Percentiles rank a stretch among this genome's conserved stretches.
phyloP scores from a whole-genome alignment of 2,888 invertebrate genomes.

The Orchesellides sinensis region DNA sequence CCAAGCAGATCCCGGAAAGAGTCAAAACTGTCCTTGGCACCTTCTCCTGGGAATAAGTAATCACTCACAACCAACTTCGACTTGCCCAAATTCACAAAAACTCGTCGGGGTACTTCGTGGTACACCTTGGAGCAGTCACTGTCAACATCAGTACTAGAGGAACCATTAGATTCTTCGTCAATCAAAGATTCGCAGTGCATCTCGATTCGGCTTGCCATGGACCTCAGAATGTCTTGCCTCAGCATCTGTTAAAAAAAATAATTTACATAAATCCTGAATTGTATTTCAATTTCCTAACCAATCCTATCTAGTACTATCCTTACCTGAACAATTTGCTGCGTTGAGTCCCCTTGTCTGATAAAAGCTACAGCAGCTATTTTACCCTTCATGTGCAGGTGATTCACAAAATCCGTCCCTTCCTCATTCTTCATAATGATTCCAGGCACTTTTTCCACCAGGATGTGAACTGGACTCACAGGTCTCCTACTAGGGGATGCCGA shows the following conservation, averaged over 20 bases:
- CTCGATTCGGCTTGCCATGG: conserved; percentile 89
- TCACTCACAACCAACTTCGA: conserved; percentile 86
- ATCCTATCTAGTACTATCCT: not conserved
- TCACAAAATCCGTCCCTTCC: conserved; percentile 69
- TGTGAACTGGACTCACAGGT: conserved; percentile 68
- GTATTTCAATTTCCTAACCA: conserved; percentile 1
- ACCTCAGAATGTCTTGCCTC: conserved; percentile 90
- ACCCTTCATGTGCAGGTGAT: conserved; percentile 72
- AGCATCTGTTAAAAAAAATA: conserved; percentile 79
- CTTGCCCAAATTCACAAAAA: conserved; percentile 85
- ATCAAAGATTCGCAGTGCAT: conserved; percentile 96
- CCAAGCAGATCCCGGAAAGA: conserved; percentile 90
- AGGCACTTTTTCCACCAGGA: conserved; percentile 71
- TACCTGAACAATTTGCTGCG: conserved; percentile 60
- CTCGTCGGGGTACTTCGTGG: conserved; percentile 93
- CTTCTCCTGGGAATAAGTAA: conserved; percentile 94
- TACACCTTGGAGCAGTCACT: conserved; percentile 62
- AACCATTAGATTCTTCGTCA: conserved; percentile 83
- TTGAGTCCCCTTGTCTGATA: conserved; percentile 61
- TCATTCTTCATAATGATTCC: conserved; percentile 44
- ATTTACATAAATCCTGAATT: not conserved
- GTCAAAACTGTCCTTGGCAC: conserved; percentile 87
- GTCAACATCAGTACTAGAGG: conserved; percentile 61
- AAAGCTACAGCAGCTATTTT: conserved; percentile 73
- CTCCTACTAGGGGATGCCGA: not conserved